Conservation (phyloP, 2,888 invertebrate species). For the Dinocampus coccinellae region DNA sequence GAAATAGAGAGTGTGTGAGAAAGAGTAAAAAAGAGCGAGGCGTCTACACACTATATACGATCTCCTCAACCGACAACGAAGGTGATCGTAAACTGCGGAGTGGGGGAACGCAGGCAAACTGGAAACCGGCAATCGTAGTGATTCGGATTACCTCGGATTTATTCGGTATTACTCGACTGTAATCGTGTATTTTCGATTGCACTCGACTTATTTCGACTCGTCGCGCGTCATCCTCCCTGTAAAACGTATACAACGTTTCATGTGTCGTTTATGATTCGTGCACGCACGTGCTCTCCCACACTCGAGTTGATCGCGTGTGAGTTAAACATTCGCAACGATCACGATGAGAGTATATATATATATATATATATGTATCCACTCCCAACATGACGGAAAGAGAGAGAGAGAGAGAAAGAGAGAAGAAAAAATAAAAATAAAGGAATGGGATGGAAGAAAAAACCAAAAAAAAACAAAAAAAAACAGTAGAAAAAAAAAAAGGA, state of each 20-base stretch:
- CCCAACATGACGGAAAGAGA: neutral
- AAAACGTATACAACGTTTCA: neutral
- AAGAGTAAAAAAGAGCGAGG: conserved; percentile 18
- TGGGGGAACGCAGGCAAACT: conserved; percentile 21
- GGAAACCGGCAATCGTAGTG: conserved; percentile 21
- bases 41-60: conserved; percentile 10
- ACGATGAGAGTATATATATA: neutral
- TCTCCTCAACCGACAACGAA: conserved; percentile 18
- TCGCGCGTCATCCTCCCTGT: neutral
- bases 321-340: conserved; percentile 20
- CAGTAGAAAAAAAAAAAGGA: neutral
- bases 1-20: neutral
- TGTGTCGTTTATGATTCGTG: conserved; percentile 1
- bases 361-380: neutral
- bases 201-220: conserved; percentile 13
- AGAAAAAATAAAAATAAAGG: neutral
- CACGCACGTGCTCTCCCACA: conserved; percentile 32
- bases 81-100: conserved; percentile 14
- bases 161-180: conserved; percentile 17
- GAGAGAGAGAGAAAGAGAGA: neutral
- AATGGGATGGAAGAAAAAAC: neutral
- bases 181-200: conserved; percentile 12
- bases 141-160: conserved; percentile 22
- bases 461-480: conserved; percentile 11
- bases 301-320: conserved; percentile 14